Percentiles rank a stretch among this genome's conserved stretches.
Conservation (phyloP, 1,140 invertebrate species). For the Ericerus pela region DNA sequence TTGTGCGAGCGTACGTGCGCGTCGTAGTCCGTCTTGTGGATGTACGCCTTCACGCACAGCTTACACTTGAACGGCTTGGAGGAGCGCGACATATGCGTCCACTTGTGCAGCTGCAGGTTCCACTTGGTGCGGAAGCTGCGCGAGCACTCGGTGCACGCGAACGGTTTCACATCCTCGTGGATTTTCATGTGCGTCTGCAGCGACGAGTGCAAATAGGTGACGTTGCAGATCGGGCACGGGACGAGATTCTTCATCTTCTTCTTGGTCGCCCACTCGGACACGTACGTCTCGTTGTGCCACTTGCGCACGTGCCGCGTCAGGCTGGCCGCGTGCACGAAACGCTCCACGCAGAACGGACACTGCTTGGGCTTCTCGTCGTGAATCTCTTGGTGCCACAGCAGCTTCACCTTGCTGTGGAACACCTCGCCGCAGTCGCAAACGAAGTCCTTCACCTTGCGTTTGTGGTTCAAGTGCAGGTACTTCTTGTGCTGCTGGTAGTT, state of each 20-base stretch:
- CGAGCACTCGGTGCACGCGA: slow-evolving; percentile 63
- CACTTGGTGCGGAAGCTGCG: slow-evolving; percentile 75
- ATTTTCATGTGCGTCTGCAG: slow-evolving; percentile 64
- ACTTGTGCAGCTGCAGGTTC: slow-evolving; percentile 73
- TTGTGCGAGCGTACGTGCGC: slow-evolving; percentile 72
- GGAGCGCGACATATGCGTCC: slow-evolving; percentile 70
- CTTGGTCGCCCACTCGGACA: slow-evolving; percentile 38
- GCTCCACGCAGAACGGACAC: slow-evolving; percentile 65
- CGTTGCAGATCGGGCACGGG: slow-evolving; percentile 62
- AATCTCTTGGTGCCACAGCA: slow-evolving; percentile 69
- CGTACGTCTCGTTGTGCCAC: slow-evolving; percentile 59
- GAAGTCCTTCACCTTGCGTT: slow-evolving; percentile 54
- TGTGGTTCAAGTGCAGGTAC: slow-evolving; percentile 46
- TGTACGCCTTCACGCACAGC: slow-evolving; percentile 65
- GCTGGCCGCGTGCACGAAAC: slow-evolving; percentile 65
- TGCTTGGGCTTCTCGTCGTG: slow-evolving; percentile 68
- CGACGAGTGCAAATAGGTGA: slow-evolving; percentile 58
- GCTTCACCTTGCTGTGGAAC: slow-evolving; percentile 61
- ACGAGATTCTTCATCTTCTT: slow-evolving; percentile 47
- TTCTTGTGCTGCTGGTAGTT: slow-evolving; percentile 73
- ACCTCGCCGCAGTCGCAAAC: slow-evolving; percentile 66
- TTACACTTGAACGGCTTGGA: slow-evolving; percentile 74
- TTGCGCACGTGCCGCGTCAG: slow-evolving; percentile 66
- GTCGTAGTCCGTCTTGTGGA: slow-evolving; percentile 58
- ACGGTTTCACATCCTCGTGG: slow-evolving; percentile 56